phyloP scores from a whole-genome alignment of 1,140 invertebrate species.

The Drosophila cardini region DNA sequence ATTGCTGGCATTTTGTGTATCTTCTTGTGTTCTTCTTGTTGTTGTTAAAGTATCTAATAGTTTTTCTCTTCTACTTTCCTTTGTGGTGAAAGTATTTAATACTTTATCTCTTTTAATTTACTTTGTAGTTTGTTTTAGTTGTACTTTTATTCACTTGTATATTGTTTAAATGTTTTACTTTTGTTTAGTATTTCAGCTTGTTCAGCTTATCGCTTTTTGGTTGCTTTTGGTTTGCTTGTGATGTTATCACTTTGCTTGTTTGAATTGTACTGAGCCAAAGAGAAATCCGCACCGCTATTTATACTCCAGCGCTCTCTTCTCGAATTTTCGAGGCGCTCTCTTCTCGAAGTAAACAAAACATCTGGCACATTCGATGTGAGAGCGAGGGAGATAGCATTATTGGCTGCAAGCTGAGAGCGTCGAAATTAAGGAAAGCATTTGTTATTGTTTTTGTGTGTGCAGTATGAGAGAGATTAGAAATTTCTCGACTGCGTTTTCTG shows the following conservation, averaged over 20 bases:
- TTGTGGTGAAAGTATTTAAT: background rate
- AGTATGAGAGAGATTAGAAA: background rate
- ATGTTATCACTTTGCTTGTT: constrained; percentile 68
- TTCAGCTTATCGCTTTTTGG: constrained; percentile 49
- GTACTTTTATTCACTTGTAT: constrained; percentile 18
- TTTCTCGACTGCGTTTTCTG: background rate
- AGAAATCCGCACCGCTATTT: constrained; percentile 58
- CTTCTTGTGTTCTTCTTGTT: constrained; percentile 14
- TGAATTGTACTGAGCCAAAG: constrained; percentile 63
- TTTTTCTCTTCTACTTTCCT: background rate
- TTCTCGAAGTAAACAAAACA: constrained; percentile 49
- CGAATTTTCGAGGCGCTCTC: constrained; percentile 62
- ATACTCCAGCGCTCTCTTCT: constrained; percentile 54
- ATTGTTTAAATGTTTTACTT: constrained; percentile 9
- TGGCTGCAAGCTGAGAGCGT: background rate
- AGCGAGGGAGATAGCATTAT: constrained; percentile 8
- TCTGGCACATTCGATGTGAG: constrained; percentile 7
- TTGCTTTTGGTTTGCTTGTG: constrained; percentile 39
- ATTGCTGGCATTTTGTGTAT: constrained; percentile 86
- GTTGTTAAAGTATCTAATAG: background rate
- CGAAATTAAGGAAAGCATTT: background rate
- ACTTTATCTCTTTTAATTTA: background rate
- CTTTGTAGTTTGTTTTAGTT: background rate
- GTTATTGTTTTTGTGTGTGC: background rate
- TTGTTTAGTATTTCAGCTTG: constrained; percentile 38